Percentiles rank a stretch among this genome's conserved stretches.
Conservation (phyloP, 2,888 invertebrate species). For the Tuberolachnus salignus region DNA sequence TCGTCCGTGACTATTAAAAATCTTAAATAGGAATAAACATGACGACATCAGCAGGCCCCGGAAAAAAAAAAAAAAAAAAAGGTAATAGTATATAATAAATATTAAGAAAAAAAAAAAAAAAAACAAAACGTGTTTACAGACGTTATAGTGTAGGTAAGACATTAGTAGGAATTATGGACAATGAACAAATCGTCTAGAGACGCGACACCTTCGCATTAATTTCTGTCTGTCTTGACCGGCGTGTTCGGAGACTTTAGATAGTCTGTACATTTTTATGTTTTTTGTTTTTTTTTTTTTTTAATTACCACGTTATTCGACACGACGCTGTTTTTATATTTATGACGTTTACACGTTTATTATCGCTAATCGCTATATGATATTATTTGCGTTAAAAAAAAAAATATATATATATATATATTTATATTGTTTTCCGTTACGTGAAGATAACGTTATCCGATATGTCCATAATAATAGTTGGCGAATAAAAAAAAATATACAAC, state of each 20-base stretch:
- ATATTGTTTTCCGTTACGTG: neutral
- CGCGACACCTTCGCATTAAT: conserved; percentile 35
- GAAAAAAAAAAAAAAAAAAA: neutral
- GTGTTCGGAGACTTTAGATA: neutral
- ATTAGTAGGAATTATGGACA: conserved; percentile 43
- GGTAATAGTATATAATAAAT: conserved; percentile 32
- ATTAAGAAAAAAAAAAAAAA: neutral
- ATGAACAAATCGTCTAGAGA: conserved; percentile 43
- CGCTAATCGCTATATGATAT: too few species aligned
- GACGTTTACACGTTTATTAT: too few species aligned
- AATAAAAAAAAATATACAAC: neutral
- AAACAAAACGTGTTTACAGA: conserved; percentile 40
- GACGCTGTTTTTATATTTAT: too few species aligned
- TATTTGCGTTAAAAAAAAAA: too few species aligned
- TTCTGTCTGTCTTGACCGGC: conserved; percentile 39
- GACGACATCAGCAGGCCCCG: neutral
- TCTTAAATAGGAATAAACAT: conserved; percentile 32
- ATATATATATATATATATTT: too few species aligned
- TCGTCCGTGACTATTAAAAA: conserved; percentile 18
- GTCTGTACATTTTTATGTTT: conserved; percentile 16
- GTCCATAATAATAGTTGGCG: too few species aligned
- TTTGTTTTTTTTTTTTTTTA: conserved; percentile 15
- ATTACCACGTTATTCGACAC: conserved; percentile 2
- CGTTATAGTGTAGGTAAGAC: conserved; percentile 3
- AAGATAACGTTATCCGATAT: too few species aligned